Evolutionary conservation across 2,888 invertebrate genomes (phyloP).

Genomic region (Pammene aurita): DNA sequence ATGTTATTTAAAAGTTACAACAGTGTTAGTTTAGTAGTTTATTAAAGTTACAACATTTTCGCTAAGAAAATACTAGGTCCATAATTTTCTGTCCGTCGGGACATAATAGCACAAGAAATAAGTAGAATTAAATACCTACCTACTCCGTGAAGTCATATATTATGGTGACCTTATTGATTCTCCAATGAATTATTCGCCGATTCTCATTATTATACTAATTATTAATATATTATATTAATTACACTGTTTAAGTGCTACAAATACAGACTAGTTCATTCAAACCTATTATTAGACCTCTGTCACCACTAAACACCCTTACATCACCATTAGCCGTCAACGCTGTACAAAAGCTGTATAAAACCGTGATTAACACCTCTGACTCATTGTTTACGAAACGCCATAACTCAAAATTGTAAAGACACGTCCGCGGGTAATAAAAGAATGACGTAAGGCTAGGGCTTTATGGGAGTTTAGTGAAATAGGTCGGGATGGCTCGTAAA

Average conservation of each 20-base stretch:
- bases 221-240: no score
- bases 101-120: no score
- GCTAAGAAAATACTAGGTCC: no score
- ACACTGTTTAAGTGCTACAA: not conserved
- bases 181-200: no score
- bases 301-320: constrained; percentile 18
- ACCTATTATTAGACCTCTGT: constrained; percentile 2
- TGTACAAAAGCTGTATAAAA: not conserved
- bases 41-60: no score
- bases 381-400: constrained; percentile 38
- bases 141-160: no score
- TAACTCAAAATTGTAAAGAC: constrained; percentile 49
- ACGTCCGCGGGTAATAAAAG: constrained; percentile 44
- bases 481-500: constrained; percentile 65
- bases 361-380: constrained; percentile 25
- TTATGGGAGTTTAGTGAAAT: constrained; percentile 64
- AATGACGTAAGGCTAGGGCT: constrained; percentile 65
- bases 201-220: no score
- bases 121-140: no score
- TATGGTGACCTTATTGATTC: no score
- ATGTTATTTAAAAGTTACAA: no score
- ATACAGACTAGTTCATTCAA: not conserved
- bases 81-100: no score
- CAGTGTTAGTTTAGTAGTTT: no score
- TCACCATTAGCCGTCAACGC: constrained; percentile 4